Evolutionary conservation across 2,888 invertebrate species (phyloP), one percentile per base, ranked within the genome.

Genomic region (Danaus chrysippus): DNA sequence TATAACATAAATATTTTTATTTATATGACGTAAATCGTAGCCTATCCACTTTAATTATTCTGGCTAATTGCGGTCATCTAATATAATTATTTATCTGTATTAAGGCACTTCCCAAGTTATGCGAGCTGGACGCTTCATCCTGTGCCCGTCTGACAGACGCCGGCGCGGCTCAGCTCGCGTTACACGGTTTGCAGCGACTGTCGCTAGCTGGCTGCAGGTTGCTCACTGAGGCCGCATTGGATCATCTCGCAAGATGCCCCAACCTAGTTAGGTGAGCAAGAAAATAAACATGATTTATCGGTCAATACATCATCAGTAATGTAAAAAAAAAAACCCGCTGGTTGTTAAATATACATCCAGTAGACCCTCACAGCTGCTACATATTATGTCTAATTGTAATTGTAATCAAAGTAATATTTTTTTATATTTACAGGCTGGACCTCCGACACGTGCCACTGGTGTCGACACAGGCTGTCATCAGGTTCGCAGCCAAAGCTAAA

Each of bases 141-240:
- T 98, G 98, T 84, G 95, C 96, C 62, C 93, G 97, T 23, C 93
- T 98, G 49, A 96, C 97, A 0, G 97, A 98, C 83, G 96, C 97
- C 11, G 97, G 97, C 55, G 95, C 98, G 56, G 96, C 97, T 34
- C 96, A 97, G 83, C 91, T 97, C 54, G 95, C 95, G 58, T 95
- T 96, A 65, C 94, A 95, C 65, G 94, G 94, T 23, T 89, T 97
- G 67, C 91, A 93, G 65, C 94, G 94, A 68, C 91, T 97, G 43
- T 96, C 97, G 83, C 88, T 97, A 71, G 95, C 96, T 61, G 95
- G 95, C 70, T 96, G 97, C 81, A 93, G 95, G 59, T 90, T 96
- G 74, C 93, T 97, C 49, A 96, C 97, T 0, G 97, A 97, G 83
- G 92, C 93, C 12, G 95, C 96, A 70, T 91, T 97, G 65, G 97